A percentile compares a stretch with the other conserved stretches of the same genome.
These are phyloP conservation scores for Alaudala cheleensis DNA, from an alignment of 2,113 vertebrate genomes.

Conservation along the genomic window DNA sequence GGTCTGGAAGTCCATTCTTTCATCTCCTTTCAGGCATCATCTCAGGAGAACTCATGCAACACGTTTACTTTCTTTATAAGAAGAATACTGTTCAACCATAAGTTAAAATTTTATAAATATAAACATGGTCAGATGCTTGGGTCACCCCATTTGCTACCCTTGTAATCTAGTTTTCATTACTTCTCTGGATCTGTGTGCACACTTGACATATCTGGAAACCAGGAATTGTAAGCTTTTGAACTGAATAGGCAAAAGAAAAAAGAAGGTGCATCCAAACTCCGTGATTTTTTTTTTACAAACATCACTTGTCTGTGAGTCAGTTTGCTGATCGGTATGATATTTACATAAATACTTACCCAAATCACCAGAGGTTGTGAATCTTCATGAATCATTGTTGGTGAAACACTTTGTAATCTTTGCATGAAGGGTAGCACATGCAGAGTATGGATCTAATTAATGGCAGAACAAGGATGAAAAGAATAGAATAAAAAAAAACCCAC, in stretches of 20 bases:
- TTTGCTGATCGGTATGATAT: constrained; percentile 4
- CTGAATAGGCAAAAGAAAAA: background rate
- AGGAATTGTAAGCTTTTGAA: background rate
- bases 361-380: background rate
- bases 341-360: constrained; percentile 29
- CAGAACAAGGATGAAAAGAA: background rate
- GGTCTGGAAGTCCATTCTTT: background rate
- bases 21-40: background rate
- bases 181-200: background rate
- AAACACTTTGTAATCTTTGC: background rate
- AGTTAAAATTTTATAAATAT: background rate
- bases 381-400: constrained; percentile 30
- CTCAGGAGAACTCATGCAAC: background rate
- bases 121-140: background rate
- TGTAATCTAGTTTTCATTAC: background rate
- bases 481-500: background rate
- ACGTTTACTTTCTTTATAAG: background rate
- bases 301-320: background rate
- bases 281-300: background rate
- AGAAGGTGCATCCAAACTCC: background rate
- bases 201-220: background rate
- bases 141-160: background rate
- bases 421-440: background rate
- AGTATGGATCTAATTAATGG: background rate
- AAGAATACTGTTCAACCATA: background rate